Base-by-base conservation (phyloP, 2,888 invertebrate species). In the Pachydiplax longipennis region DNA sequence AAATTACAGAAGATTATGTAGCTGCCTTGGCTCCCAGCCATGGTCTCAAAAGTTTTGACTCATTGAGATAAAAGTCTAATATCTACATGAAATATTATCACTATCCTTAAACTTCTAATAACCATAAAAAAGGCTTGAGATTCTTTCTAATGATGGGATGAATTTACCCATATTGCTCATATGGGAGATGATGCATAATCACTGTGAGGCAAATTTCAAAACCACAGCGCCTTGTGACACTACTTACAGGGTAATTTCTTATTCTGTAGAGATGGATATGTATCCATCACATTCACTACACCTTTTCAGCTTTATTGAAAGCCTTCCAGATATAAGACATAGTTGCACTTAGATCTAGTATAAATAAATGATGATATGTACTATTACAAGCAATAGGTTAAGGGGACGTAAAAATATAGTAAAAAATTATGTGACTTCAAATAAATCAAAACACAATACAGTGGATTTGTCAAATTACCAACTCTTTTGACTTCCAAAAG, bases 331-430 rank as follows among this genome's bases (percentile, higher is more conserved):
- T 58, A 37, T 58, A 37, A 61, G 87, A 87, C 40, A 61, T 87
- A 87, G 87, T 87, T 61, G 37, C 61, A 87, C 87, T 87, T 87
- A 87, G 87, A 87, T 37, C 87, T 87, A 87, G 87, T 87, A 87
- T 87, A 87, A 87, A 87, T 87, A 87, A 87, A 87, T 87, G 87
- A 61, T 87, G 87, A 87, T 87, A 87, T 87, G 87, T 87, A 87
- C 87, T 87, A 87, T 87, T 87, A 87, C 87, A 87, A 87, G 87
- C 87, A 87, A 87, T 87, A 65, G 87, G 61, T 87, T 65, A 61
- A 61, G 61, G 65, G 40, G 37, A 61, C 87, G 22, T 87, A 87
- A 58, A 73, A 87, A 87, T 87, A 65, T 61, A 65, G 61, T 87
- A 87, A 87, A 83, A 87, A 87, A 87, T 87, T 87, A 61, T 10